Base-by-base conservation (phyloP, 2,113 vertebrate species). In the Triplophysa siluroides region DNA sequence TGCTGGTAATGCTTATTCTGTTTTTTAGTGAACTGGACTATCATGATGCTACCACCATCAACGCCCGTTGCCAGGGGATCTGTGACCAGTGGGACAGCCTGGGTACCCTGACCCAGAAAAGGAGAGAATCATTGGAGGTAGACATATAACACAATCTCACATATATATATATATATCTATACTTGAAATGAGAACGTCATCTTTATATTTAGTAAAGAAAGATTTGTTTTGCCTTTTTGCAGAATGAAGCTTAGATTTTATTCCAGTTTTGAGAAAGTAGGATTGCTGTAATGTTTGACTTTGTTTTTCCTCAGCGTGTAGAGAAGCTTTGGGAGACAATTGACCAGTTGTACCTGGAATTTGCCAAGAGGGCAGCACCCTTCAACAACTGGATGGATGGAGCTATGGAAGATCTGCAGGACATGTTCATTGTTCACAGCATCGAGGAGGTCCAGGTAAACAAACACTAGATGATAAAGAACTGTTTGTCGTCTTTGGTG, bases 51-150 rank as follows among this genome's bases (percentile, higher is more conserved):
- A 90, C 91, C 54, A 87, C 90, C 0, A 94, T 96, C 81, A 96
- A 96, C 74, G 85, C 89, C 81, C 94, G 93, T 80, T 97, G 96
- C 89, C 96, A 97, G 93, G 94, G 92, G 74, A 96, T 96, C 89
- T 97, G 96, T 41, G 96, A 96, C 92, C 95, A 96, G 92, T 96
- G 96, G 96, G 96, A 97, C 90, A 96, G 90, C 87, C 91, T 97
- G 88, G 96, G 96, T 19, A 95, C 94, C 0, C 92, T 96, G 23
- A 97, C 96, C 84, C 96, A 97, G 92, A 96, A 95, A 91, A 94
- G 96, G 83, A 93, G 95, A 82, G 95, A 96, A 26, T 83, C 94
- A 0, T 92, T 97, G 85, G 94, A 95, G 92, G 94, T 94, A 85
- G 19, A 43, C 4, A 6, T 56, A 41, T 38, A 8, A 24, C 33